Percentiles rank a stretch among this genome's conserved stretches.
Conservation (phyloP, 1,140 invertebrate genomes). For the Leguminivora glycinivorella region DNA sequence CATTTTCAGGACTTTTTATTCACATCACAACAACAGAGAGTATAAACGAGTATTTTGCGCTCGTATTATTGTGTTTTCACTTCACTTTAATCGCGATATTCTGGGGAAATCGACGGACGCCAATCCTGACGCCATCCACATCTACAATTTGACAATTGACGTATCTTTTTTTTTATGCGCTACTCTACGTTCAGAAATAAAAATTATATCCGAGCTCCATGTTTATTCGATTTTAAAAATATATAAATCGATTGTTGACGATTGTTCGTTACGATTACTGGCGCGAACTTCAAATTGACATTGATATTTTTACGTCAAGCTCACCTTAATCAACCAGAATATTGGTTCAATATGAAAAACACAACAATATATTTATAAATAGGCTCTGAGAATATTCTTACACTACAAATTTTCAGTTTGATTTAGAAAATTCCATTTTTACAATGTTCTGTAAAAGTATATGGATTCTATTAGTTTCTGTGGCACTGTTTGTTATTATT, state of each 20-base stretch:
- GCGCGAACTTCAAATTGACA: conserved; percentile 6
- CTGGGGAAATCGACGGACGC: neutral
- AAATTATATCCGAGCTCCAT: neutral
- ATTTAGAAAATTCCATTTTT: neutral
- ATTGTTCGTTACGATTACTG: neutral
- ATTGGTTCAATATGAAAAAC: neutral
- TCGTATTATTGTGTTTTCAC: neutral
- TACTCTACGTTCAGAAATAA: neutral
- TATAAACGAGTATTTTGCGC: neutral
- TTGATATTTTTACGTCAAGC: neutral
- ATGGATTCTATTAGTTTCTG: neutral
- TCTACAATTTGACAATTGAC: conserved; percentile 1
- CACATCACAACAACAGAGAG: neutral
- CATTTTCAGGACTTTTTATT: conserved; percentile 1
- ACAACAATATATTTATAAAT: neutral
- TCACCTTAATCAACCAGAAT: too few species aligned
- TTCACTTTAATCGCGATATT: neutral
- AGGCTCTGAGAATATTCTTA: too few species aligned
- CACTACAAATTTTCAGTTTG: too few species aligned
- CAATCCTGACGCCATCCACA: neutral
- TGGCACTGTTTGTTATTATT: neutral
- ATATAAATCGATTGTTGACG: neutral
- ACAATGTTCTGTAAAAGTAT: neutral
- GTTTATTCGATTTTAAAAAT: neutral
- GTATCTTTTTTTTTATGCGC: neutral